These are phyloP conservation scores for Rousettus leschenaultii DNA, from an alignment of 2,113 vertebrate species.

Conservation along the genomic window DNA sequence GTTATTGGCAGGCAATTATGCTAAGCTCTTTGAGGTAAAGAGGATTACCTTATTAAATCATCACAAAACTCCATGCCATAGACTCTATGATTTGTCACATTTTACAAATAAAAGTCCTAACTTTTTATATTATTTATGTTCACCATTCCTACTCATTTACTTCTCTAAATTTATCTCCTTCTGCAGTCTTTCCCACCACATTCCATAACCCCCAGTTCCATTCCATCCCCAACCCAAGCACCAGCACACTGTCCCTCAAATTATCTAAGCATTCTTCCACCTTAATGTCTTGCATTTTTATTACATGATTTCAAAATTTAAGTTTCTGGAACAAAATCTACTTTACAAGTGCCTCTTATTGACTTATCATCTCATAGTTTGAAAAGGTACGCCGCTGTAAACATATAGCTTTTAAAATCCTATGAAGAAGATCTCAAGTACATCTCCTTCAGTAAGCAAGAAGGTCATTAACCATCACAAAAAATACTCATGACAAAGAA, in stretches of 20 bases:
- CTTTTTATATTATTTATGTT: neutral
- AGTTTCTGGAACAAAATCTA: neutral
- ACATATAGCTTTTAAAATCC: neutral
- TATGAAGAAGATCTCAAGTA: neutral
- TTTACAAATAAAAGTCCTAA: neutral
- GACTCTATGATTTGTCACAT: neutral
- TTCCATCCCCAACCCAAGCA: fast-evolving
- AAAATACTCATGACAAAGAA: neutral
- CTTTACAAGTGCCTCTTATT: neutral
- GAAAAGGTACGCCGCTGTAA: neutral
- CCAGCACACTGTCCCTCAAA: neutral
- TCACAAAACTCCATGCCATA: neutral
- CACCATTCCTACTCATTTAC: fast-evolving
- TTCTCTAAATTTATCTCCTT: neutral
- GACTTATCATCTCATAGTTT: neutral
- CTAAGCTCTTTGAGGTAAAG: neutral
- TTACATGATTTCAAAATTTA: neutral
- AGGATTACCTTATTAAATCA: neutral
- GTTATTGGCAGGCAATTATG: neutral
- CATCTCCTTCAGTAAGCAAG: neutral
- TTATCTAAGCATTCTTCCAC: neutral
- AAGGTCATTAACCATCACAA: neutral
- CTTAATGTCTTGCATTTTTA: neutral
- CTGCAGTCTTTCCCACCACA: neutral
- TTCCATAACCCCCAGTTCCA: neutral